Base-by-base conservation (phyloP, 2,888 invertebrate genomes). In the Campaea margaritaria region DNA sequence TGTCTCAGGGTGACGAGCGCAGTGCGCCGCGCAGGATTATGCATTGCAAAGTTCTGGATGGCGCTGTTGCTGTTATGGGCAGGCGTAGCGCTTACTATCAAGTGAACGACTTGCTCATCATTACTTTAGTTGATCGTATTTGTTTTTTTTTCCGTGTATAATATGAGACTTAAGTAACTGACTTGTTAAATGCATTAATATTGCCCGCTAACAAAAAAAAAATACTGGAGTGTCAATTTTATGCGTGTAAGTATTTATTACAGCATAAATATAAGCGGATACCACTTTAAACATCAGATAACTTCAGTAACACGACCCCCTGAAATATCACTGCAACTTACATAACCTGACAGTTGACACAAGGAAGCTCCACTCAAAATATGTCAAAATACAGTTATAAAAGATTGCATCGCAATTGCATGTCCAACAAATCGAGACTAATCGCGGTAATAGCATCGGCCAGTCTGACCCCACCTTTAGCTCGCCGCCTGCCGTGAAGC, bases 381-480 rank as follows among this genome's bases (percentile, higher is more conserved):
- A 53, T 59, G 58, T 53, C 53, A 59, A 53, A 59, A 48, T 15
- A 58, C 41, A 34, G 43, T 39, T 48, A 21, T 41, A 58, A 58
- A 58, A 41, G 15, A 51, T 51, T 51, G 57, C 51, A 38, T 47
- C 46, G 41, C 9, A 12, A 39, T 48, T 16, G 53, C 60, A 42
- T 48, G 45, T 21, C 34, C 21, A 52, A 52, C 42, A 53, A 52
- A 53, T 53, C 42, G 41, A 50, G 21, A 53, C 34, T 15, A 54
- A 54, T 59, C 45, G 36, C 27, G 39, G 21, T 14, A 11, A 38
- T 58, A 43, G 39, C 43, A 39, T 38, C 47, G 16, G 21, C 51
- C 66, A 65, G 47, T 65, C 44, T 58, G 45, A 36, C 15, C 54
- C n/a, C 11, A 54, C 42, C 65, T 53, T 67, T 62, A 64, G 16